Conservation (phyloP, 2,797 vertebrate species). For the Karalla daura region DNA sequence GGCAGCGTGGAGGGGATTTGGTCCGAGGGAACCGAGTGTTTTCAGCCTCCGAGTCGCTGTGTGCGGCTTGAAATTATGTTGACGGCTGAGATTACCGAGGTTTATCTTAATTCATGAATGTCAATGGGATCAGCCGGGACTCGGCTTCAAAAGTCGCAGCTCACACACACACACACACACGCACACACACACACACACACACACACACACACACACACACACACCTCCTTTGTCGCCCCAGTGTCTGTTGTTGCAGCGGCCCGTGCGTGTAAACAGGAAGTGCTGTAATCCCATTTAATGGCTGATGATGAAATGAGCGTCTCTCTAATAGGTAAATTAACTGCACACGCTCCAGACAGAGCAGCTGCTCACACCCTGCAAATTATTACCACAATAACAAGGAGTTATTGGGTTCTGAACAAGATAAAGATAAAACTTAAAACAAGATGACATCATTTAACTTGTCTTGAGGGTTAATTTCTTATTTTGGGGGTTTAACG, state of each 20-base stretch:
- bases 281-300: slow-evolving; percentile 7
- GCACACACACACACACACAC: no score
- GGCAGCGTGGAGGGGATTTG: neutral
- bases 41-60: neutral
- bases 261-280: slow-evolving; percentile 24
- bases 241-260: neutral
- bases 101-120: neutral
- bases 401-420: no score
- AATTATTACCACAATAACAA: no score
- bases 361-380: neutral
- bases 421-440: no score
- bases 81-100: slow-evolving; percentile 16
- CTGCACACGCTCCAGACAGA: neutral
- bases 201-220: no score
- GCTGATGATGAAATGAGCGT: neutral
- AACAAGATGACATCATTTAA: no score
- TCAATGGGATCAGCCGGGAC: slow-evolving; percentile 1
- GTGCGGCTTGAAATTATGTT: neutral
- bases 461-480: no score
- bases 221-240: neutral
- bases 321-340: neutral
- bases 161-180: no score
- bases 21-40: neutral
- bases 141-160: neutral
- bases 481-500: no score